These are phyloP conservation scores for Unio pictorum DNA, from an alignment of 2,888 invertebrate species.

Conservation along the genomic window DNA sequence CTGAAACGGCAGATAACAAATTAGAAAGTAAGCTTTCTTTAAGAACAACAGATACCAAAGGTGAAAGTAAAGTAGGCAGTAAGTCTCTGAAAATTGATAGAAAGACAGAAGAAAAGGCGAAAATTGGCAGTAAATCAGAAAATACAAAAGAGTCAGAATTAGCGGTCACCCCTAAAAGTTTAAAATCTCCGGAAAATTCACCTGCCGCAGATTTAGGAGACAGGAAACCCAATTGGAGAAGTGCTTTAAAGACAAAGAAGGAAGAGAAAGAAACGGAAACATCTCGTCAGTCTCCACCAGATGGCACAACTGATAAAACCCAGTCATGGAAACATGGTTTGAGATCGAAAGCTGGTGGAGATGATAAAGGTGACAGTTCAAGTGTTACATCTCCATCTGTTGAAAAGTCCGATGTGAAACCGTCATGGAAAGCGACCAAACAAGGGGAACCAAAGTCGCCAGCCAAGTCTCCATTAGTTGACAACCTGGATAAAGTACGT, in stretches of 20 bases:
- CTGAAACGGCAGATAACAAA: constrained; percentile 12
- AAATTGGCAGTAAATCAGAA: neutral
- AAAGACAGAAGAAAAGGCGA: neutral
- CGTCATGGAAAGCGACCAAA: neutral
- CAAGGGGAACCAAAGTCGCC: neutral
- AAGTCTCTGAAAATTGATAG: neutral
- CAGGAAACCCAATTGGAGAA: constrained; percentile 6
- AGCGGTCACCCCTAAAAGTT: too few relatives aligned
- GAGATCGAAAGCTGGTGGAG: too few relatives aligned
- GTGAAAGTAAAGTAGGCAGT: neutral
- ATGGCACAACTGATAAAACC: too few relatives aligned
- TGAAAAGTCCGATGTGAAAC: neutral
- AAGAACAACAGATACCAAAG: constrained; percentile 3
- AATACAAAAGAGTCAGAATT: too few relatives aligned
- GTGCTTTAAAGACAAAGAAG: constrained; percentile 11
- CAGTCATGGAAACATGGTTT: too few relatives aligned
- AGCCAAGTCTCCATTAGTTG: too few relatives aligned
- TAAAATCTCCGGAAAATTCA: neutral
- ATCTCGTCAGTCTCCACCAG: neutral
- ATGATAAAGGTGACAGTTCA: too few relatives aligned
- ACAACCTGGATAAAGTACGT: neutral
- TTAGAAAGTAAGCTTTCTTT: constrained; percentile 2
- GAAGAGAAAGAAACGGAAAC: neutral
- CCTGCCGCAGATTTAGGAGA: neutral
- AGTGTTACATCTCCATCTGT: neutral